Evolutionary conservation across 2,113 vertebrate species (phyloP).

Genomic region (Salminus brasiliensis): DNA sequence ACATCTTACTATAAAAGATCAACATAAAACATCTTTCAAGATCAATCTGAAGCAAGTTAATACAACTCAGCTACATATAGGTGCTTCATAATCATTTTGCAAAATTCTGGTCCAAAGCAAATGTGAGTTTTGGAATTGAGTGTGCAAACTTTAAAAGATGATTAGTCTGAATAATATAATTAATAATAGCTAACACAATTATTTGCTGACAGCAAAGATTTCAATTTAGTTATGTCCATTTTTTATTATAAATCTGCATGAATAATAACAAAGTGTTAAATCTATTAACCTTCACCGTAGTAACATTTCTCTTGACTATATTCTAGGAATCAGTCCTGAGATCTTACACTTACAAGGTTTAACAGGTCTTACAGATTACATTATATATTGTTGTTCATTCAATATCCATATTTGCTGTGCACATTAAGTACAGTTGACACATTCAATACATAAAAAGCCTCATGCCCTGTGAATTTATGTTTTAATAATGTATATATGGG

Average conservation of each 20-base stretch:
- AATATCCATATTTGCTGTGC: background rate
- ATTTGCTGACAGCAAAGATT: background rate
- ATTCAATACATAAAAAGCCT: background rate
- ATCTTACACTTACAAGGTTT: too few species aligned
- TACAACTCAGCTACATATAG: background rate
- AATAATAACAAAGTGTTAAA: background rate
- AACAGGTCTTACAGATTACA: background rate
- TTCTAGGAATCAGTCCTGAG: background rate
- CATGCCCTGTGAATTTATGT: too few species aligned
- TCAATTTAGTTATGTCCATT: background rate
- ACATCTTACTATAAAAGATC: constrained; percentile 5
- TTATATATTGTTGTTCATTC: background rate
- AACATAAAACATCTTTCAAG: constrained; percentile 13
- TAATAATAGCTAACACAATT: background rate
- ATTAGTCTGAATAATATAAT: background rate
- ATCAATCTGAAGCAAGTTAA: constrained; percentile 11
- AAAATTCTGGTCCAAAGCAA: background rate
- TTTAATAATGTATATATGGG: background rate
- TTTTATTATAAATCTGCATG: background rate
- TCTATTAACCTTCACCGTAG: background rate
- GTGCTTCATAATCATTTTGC: too few species aligned
- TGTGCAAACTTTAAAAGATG: background rate
- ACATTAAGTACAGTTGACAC: background rate
- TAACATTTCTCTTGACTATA: background rate
- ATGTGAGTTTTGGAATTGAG: background rate